phyloP scores from a whole-genome alignment of 2,797 vertebrate species.

The Myripristis murdjan region DNA sequence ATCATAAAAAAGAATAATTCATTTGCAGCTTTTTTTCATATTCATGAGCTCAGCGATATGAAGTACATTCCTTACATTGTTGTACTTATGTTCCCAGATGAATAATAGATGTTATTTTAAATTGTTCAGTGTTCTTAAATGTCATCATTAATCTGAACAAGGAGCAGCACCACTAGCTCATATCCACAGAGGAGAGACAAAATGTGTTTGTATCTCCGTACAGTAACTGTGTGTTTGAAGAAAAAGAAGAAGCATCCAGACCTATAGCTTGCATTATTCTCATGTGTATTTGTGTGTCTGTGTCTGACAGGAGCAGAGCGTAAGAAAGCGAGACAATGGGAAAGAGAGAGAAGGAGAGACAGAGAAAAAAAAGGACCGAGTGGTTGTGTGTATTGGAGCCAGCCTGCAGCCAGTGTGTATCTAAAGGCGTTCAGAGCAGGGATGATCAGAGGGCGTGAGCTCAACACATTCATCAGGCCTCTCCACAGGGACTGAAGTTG shows the following conservation, averaged over 20 bases:
- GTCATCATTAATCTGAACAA: conserved; percentile 80
- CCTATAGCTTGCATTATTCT: conserved; percentile 62
- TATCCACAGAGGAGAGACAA: conserved; percentile 52
- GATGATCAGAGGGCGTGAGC: conserved; percentile 78
- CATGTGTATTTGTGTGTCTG: conserved; percentile 60
- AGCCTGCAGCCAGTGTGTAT: conserved; percentile 70
- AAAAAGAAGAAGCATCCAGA: conserved; percentile 62
- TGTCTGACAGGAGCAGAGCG: too few species aligned
- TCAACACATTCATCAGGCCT: conserved; percentile 77
- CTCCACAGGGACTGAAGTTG: conserved; percentile 69
- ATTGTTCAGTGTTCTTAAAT: conserved; percentile 79
- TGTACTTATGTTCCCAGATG: conserved; percentile 63
- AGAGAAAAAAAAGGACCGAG: conserved; percentile 31
- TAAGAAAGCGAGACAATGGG: conserved; percentile 9
- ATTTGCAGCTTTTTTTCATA: conserved; percentile 66
- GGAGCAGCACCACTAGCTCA: conserved; percentile 46
- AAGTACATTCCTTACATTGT: conserved; percentile 68
- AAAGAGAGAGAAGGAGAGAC: background rate
- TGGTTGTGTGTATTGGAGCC: conserved; percentile 62
- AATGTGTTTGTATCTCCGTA: conserved; percentile 59
- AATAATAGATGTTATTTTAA: conserved; percentile 81
- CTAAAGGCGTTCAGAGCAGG: conserved; percentile 66
- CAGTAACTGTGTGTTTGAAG: conserved; percentile 49
- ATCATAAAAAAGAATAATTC: conserved; percentile 81
- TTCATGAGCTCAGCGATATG: conserved; percentile 67